Evolutionary conservation across 2,797 vertebrate genomes (phyloP), one percentile per base, ranked within the genome.

Genomic region (Falco columbarius): DNA sequence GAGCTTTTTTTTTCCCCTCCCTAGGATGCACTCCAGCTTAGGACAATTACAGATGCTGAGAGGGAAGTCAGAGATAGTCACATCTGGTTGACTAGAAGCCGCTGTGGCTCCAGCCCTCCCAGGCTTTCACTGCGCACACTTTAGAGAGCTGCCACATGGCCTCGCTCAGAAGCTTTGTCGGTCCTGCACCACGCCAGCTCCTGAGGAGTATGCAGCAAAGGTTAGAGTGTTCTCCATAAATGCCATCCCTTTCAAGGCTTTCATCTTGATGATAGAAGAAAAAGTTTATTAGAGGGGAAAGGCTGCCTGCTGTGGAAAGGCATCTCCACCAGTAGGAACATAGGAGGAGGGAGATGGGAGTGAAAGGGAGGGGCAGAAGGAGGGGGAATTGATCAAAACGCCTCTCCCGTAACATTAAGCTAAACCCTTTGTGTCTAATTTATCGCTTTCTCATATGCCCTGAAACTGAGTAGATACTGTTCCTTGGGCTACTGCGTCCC

Each of bases 141-240:
- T 84, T 49, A 93, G 93, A 92, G 89, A 91, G 55, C 26, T 54
- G 47, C 30, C 67, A 46, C 36, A 10, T 32, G 72, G 34, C 67
- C 92, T 87, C 38, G 24, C 42, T 52, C 52, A n/a, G 76, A 59
- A 63, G 24, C 63, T 81, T 90, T 40, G 12, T 23, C 6, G 4
- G 59, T 73, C 81, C 76, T 89, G 59, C 7, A 42, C 20, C 3
- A 0, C 14, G 49, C 12, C 14, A 55, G 16, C 6, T 89, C 38
- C 84, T 56, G 16, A 95, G 62, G 24, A 79, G 9, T 23, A 32
- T 9, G 42, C 21, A 75, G 42, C 1, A 11, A 75, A 93, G 44
- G 55, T 70, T 68, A 81, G 66, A 54, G 21, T 36, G 81, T 95
- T 93, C 83, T 80, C 80, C 83, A 92, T 88, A 81, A 59, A 73